These are phyloP conservation scores for Zaprionus africanus DNA, from an alignment of 1,140 invertebrate species.

Conservation along the genomic window DNA sequence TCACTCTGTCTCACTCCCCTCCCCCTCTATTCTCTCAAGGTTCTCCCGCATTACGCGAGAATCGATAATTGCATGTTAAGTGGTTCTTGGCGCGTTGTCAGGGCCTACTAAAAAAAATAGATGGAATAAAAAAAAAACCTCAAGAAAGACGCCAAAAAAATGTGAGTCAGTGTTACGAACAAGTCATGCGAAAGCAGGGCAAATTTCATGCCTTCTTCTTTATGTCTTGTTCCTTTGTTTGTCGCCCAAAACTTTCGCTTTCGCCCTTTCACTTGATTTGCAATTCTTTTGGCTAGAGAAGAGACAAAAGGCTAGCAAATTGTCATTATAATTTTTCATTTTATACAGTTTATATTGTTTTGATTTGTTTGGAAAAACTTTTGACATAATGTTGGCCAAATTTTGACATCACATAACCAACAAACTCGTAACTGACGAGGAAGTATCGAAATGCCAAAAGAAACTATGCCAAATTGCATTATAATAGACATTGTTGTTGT, in stretches of 20 bases:
- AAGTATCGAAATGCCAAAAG: constrained; percentile 43
- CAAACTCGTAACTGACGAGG: constrained; percentile 45
- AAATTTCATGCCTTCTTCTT: constrained; percentile 4
- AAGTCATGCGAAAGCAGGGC: neutral
- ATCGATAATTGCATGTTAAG: constrained; percentile 73
- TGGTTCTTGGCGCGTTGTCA: constrained; percentile 46
- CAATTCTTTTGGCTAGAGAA: constrained; percentile 20
- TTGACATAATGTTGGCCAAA: constrained; percentile 50
- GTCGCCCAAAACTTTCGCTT: constrained; percentile 52
- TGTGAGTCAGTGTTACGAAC: constrained; percentile 49
- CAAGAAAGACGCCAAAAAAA: constrained; percentile 49
- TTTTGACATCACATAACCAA: constrained; percentile 59
- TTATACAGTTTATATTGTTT: neutral
- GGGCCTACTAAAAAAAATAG: neutral
- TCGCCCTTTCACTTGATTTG: constrained; percentile 64
- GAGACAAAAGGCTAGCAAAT: constrained; percentile 41
- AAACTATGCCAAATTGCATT: constrained; percentile 73
- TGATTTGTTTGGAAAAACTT: constrained; percentile 28
- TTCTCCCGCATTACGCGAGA: constrained; percentile 54
- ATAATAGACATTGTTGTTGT: constrained; percentile 31
- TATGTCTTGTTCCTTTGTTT: constrained; percentile 12
- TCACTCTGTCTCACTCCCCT: neutral
- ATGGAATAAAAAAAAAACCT: neutral
- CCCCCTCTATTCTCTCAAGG: constrained; percentile 1
- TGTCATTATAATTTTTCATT: constrained; percentile 10